Base-by-base conservation (phyloP, 53 echinoderm and acorn worm species). In the Apostichopus leukothele region DNA sequence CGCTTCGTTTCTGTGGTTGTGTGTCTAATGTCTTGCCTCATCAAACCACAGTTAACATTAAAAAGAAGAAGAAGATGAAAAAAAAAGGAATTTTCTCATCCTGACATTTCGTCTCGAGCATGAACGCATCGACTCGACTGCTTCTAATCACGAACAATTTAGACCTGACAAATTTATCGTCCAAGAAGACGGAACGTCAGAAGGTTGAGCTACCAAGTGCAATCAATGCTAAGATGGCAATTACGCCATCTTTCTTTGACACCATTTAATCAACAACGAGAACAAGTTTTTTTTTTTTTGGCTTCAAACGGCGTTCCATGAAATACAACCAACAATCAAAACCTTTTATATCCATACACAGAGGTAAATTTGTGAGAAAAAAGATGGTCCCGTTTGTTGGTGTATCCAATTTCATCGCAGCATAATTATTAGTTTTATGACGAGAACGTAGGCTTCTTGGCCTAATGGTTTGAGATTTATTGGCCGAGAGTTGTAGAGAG, bases 391-490 rank as follows among this genome's bases (percentile, higher is more conserved):
- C 80, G 80, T 80, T 80, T 80, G 80, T 55, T 80, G 80, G 80
- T 53, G 59, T 80, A 80, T 80, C 80, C 80, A 80, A 80, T 80
- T 80, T 80, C 80, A 80, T 57, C 20, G 55, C 21, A 80, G 80
- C 80, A 80, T 80, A 80, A 80, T 80, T 80, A 80, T 80, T 80
- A 80, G 80, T 54, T 80, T 80, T 80, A 80, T 80, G 55, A 80
- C 55, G 53, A 80, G 59, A 53, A 80, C 80, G 54, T 55, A 80
- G 80, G 80, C 80, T 80, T 80, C 59, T 59, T 80, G 80, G 54
- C 80, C 55, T 80, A 80, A 80, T 80, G 80, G 80, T 54, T 80
- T 54, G 80, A 55, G 80, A 80, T 80, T 80, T 80, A 80, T 80
- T 80, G 80, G 80, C 80, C 80, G 21, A 52, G 80, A 80, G 80